These are phyloP conservation scores for Sigmodon hispidus DNA, from an alignment of 2,113 vertebrate species.

Conservation along the genomic window DNA sequence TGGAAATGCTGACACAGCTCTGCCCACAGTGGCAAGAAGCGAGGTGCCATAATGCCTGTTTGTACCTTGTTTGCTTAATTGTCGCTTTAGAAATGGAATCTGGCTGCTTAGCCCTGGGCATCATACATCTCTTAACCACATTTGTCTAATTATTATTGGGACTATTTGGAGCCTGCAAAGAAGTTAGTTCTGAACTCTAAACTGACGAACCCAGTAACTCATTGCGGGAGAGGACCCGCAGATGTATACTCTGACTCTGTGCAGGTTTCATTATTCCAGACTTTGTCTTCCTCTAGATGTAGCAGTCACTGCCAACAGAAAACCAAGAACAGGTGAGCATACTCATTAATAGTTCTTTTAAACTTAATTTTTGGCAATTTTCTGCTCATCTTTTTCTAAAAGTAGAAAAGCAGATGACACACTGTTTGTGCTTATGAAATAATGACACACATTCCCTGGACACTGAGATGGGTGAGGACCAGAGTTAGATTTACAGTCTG, in stretches of 20 bases:
- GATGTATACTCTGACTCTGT: conserved; percentile 81
- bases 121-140: conserved; percentile 83
- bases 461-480: conserved; percentile 72
- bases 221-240: conserved; percentile 77
- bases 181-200: conserved; percentile 64
- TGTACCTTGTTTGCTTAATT: conserved; percentile 85
- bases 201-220: conserved; percentile 80
- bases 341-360: conserved; percentile 85
- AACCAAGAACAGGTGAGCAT: conserved; percentile 67
- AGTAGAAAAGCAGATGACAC: conserved; percentile 84
- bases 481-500: conserved; percentile 68
- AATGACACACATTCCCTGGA: conserved; percentile 74
- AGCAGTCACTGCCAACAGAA: conserved; percentile 11
- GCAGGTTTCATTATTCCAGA: conserved; percentile 81
- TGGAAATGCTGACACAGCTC: conserved; percentile 82
- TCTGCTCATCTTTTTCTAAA: conserved; percentile 83
- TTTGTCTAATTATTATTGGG: conserved; percentile 82
- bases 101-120: conserved; percentile 84
- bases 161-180: conserved; percentile 84
- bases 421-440: conserved; percentile 80
- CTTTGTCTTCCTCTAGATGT: conserved; percentile 65
- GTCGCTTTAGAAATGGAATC: conserved; percentile 85
- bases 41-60: conserved; percentile 56
- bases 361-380: conserved; percentile 86
- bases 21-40: conserved; percentile 69